Evolutionary conservation across 2,797 vertebrate species (phyloP), one percentile per base, ranked within the genome.

Genomic region (Margarornis squamiger): DNA sequence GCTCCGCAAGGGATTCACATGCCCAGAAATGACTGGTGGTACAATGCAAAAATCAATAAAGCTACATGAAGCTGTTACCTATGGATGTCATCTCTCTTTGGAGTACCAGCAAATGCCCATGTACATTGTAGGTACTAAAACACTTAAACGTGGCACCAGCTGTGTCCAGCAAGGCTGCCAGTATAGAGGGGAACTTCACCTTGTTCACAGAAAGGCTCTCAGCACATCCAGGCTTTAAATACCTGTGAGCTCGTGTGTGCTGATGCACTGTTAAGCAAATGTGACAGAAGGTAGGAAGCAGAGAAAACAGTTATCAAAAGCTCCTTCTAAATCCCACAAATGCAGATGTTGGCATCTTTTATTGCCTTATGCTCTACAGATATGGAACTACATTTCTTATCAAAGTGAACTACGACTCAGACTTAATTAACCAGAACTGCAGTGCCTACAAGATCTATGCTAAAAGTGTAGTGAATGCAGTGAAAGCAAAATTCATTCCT

Each of bases 261-360:
- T n/a, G 68, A 65, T 76, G 41, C 0, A 0, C 76, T 46, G 57
- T 32, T 57, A 79, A 92, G 54, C 10, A 32, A 92, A 86, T 67
- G 90, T 87, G 79, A 76, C 55, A 82, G 66, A 88, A 95, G 57
- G 52, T 32, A 91, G 57, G 68, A 85, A 81, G 46, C 80, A 92
- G 49, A 85, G 89, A 88, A 96, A 96, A 92, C 62, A 96, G 78
- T 79, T 92, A 93, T 71, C 83, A 74, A 80, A 95, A 93, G 67
- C 71, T 74, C 65, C 81, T 77, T 89, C 52, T 95, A 96, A 94
- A 95, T 94, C 80, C 61, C 76, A 39, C 74, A 91, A 71, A 92
- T 2, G 17, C 80, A 80, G 71, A 73, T 7, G 11, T 86, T 87
- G 88, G 84, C 90, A 89, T 66, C 43, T 95, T 85, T 90, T 93